Base-by-base conservation (phyloP, 1,140 invertebrate genomes). In the Polypedilum vanderplanki region DNA sequence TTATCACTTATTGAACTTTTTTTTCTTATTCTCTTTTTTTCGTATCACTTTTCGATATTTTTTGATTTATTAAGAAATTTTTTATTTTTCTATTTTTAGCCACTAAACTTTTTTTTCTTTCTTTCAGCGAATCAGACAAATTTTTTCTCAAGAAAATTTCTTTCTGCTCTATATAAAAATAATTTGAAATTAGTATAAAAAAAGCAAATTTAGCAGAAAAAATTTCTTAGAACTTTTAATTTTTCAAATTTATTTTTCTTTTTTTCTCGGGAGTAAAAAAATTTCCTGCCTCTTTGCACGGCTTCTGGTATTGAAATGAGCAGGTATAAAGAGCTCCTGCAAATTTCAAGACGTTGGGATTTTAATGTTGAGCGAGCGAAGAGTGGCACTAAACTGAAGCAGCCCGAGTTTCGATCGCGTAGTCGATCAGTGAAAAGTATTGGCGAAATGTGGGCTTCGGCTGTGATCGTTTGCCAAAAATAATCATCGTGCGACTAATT, bases 281-380 rank as follows among this genome's bases (percentile, higher is more conserved):
- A 20, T 20, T 70, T 70, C 20, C 65, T 70, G 65, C 65, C 65
- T 70, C 65, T 70, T 70, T 70, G 65, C 65, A 22, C 65, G 65
- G 65, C 65, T 70, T 70, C 20, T n/a, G 17, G 46, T 20, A 70
- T 20, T 70, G 65, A 70, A 70, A 70, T 70, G 65, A 70, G 65
- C 65, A 70, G 65, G 65, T 22, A 57, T 57, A n/a, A 18, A 3
- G 15, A 18, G 18, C 5, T 9, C 17, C 65, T 22, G 65, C 65
- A 22, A 70, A 70, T 70, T 70, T 70, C 65, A 70, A 70, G 17
- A 70, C 65, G 65, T 70, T 70, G 65, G 65, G 65, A 70, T 70
- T 70, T 70, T 70, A 70, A 70, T 70, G 65, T 70, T 70, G 18
- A 70, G 65, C 65, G 65, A 70, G 65, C 65, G 65, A 70, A 70